phyloP scores from a whole-genome alignment of 2,797 vertebrate genomes.

The Smutsia temminckii region DNA sequence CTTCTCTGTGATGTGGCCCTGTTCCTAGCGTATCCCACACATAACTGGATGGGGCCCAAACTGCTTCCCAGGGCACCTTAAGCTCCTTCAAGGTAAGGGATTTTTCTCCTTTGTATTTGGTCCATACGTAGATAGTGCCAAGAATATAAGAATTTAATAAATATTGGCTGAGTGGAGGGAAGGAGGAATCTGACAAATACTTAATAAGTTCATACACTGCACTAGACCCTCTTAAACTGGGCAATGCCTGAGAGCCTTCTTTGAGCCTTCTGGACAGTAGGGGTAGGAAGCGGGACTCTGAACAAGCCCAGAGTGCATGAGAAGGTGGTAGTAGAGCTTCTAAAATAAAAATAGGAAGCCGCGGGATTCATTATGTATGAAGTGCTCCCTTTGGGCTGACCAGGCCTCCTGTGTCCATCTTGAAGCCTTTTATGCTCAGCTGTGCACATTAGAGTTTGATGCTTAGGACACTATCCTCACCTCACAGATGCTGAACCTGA shows the following conservation, averaged over 20 bases:
- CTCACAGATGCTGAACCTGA: background rate
- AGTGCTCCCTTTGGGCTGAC: background rate
- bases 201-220: background rate
- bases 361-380: background rate
- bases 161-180: background rate
- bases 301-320: background rate
- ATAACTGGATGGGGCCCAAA: background rate
- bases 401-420: background rate
- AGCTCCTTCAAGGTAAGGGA: background rate
- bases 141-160: background rate
- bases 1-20: background rate
- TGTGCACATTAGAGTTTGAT: background rate
- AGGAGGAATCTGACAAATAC: background rate
- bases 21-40: background rate
- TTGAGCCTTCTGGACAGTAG: background rate
- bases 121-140: background rate
- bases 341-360: background rate
- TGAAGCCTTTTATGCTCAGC: background rate
- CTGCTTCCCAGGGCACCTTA: background rate
- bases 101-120: background rate
- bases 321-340: background rate
- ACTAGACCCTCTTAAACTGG: background rate
- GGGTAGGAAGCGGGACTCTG: background rate
- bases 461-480: background rate
- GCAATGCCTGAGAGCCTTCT: background rate